Base-by-base conservation (phyloP, 2,888 invertebrate genomes). In the Cantharis lateralis region DNA sequence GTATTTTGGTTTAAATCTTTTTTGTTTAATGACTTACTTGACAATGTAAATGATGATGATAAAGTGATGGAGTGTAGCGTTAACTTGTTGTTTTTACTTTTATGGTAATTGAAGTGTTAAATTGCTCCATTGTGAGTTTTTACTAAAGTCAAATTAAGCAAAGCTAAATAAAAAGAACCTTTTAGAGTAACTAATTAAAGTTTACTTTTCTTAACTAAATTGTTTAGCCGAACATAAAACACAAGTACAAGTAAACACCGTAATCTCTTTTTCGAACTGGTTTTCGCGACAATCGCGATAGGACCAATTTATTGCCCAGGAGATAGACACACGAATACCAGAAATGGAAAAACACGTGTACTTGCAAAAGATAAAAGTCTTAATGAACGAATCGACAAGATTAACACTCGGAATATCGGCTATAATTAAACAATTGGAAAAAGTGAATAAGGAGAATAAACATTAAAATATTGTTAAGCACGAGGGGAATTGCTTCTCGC, bases 291-390 rank as follows among this genome's bases (percentile, higher is more conserved):
- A 84, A 86, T 85, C 85, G 82, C 84, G 85, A 86, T 86, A 85
- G 82, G 81, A 80, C 79, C 83, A 82, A 87, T 87, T 87, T 87
- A 87, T 85, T 82, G 82, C 84, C 82, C 79, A 75, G 77, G 80
- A 83, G 82, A 83, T 83, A 81, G 83, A 82, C 80, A 82, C 64
- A 20, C 74, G 78, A 81, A 81, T 83, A 81, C 86, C 86, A 85
- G 85, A 86, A 86, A 87, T 86, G 86, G 87, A 82, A 85, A 86
- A 87, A 87, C 87, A 87, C 84, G 85, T 86, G 48, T 48, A 86
- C 83, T 85, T 83, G 82, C 84, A 83, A 83, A 85, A 66, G 64
- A 66, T 86, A 86, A 86, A 86, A 83, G 82, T 84, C 83, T 82
- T 86, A 86, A 86, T 86, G 85, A 86, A 85, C 86, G 85, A 84